Evolutionary conservation across 1,140 invertebrate species (phyloP).

Genomic region (Acyrthosiphon pisum): DNA sequence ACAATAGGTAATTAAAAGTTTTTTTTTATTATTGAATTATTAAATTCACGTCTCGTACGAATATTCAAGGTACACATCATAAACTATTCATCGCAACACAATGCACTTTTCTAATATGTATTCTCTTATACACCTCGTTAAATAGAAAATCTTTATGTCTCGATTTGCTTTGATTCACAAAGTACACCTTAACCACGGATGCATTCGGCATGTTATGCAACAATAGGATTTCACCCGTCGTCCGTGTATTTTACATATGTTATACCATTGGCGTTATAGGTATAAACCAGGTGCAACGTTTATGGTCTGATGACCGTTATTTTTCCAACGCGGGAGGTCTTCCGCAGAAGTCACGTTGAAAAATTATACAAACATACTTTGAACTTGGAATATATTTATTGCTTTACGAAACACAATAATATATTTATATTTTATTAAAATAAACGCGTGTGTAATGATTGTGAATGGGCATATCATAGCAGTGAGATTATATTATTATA

Average conservation of each 20-base stretch:
- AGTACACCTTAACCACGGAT: neutral
- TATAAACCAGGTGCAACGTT: neutral
- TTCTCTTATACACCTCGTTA: neutral
- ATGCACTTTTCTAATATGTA: neutral
- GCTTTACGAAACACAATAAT: neutral
- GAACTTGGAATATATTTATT: neutral
- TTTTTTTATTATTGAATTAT: conserved; percentile 25
- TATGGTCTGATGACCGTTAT: neutral
- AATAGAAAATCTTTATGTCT: neutral
- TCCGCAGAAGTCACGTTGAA: neutral
- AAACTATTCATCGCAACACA: conserved; percentile 17
- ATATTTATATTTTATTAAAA: neutral
- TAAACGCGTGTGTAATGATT: neutral
- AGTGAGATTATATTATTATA: neutral
- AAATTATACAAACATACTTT: neutral
- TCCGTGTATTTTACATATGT: neutral
- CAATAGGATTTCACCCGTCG: neutral
- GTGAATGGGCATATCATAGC: neutral
- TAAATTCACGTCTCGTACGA: neutral
- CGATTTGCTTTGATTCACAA: neutral
- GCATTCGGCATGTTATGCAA: neutral
- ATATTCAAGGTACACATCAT: neutral
- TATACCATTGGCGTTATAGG: neutral
- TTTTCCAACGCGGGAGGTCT: neutral
- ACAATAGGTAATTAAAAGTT: neutral